Conservation (phyloP, 2,113 vertebrate species). For the Arothron firmamentum region DNA sequence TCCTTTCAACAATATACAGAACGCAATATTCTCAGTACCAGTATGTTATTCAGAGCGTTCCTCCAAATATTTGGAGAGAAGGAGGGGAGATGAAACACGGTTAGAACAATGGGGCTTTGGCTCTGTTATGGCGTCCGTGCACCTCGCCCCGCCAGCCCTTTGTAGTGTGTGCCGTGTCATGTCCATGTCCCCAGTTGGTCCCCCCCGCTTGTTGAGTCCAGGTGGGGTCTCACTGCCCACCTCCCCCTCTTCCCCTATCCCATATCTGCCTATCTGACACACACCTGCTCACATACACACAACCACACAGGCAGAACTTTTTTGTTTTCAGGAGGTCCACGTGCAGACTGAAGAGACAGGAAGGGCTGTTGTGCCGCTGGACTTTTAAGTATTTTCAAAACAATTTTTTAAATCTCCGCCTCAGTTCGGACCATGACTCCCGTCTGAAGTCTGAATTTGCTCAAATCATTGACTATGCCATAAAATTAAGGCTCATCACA, state of each 20-base stretch:
- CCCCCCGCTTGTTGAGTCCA: conserved; percentile 62
- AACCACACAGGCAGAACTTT: conserved; percentile 8
- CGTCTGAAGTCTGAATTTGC: conserved; percentile 24
- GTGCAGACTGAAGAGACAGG: conserved; percentile 13
- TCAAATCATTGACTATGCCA: conserved; percentile 14
- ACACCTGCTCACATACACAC: conserved; percentile 50
- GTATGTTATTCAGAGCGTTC: conserved; percentile 75
- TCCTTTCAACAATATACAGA: conserved; percentile 82
- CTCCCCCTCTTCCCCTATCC: conserved; percentile 9
- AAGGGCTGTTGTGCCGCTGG: background rate
- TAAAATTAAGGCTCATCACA: conserved; percentile 8
- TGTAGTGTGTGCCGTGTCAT: conserved; percentile 58
- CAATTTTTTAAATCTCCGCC: background rate
- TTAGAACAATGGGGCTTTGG: conserved; percentile 75
- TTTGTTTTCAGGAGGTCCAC: conserved; percentile 31
- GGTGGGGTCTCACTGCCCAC: conserved; percentile 57
- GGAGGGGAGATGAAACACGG: conserved; percentile 76
- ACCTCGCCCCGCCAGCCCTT: conserved; percentile 70
- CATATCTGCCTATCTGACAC: conserved; percentile 34
- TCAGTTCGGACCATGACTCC: background rate
- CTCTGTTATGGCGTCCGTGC: conserved; percentile 74
- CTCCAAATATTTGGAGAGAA: conserved; percentile 81
- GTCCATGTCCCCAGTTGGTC: conserved; percentile 57
- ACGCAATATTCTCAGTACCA: conserved; percentile 72
- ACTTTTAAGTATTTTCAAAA: conserved; percentile 9